These are phyloP conservation scores for Chrysochloris asiatica DNA, from an alignment of 2,113 vertebrate genomes.

Conservation along the genomic window DNA sequence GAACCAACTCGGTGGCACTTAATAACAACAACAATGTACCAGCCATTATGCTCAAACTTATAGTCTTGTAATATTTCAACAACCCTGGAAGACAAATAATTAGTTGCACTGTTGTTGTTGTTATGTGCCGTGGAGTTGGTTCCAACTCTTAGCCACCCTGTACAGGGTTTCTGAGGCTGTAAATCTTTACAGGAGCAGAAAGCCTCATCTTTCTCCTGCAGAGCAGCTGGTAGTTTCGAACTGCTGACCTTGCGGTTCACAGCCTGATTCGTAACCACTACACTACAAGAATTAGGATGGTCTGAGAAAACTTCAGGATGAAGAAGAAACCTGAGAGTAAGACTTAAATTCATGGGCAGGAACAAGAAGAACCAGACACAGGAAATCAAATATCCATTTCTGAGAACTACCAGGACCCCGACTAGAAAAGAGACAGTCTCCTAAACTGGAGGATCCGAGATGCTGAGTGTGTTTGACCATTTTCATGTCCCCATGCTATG, in stretches of 20 bases:
- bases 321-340: not conserved
- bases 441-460: not conserved
- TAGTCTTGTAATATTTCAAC: not conserved
- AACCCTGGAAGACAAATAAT: not conserved
- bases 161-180: not conserved
- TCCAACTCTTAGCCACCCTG: not conserved
- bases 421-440: not conserved
- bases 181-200: too few species aligned
- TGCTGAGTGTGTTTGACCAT: not conserved
- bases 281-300: not conserved
- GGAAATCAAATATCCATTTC: not conserved
- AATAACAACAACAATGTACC: too few species aligned
- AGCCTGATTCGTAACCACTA: too few species aligned
- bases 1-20: too few species aligned
- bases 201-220: too few species aligned
- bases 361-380: not conserved
- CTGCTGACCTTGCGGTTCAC: too few species aligned
- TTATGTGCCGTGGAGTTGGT: too few species aligned
- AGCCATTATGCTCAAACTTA: not conserved
- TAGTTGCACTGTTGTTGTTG: too few species aligned
- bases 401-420: not conserved
- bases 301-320: fast-evolving
- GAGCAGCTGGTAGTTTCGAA: too few species aligned
- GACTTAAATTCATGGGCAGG: not conserved
- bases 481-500: not conserved